Percentiles rank a stretch among this genome's conserved stretches.
phyloP scores from a whole-genome alignment of 2,888 invertebrate genomes.

The Phaedon cochleariae region DNA sequence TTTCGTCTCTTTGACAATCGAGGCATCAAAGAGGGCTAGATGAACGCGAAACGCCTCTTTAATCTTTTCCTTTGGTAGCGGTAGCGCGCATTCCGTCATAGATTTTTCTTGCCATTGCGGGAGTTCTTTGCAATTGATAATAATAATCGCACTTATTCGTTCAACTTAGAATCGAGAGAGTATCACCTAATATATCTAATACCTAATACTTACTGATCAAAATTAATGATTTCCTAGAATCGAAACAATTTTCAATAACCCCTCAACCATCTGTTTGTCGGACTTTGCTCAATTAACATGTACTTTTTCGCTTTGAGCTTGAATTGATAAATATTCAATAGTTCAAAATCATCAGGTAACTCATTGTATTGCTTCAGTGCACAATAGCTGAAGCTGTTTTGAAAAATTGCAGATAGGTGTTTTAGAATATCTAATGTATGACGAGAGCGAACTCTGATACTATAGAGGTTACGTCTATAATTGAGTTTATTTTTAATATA shows the following conservation, averaged over 20 bases:
- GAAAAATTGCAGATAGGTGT: neutral
- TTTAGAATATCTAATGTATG: neutral
- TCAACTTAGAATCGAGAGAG: no score
- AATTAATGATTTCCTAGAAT: no score
- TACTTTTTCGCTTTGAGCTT: no score
- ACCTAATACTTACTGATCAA: no score
- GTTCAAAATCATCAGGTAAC: neutral
- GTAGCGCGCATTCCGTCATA: neutral
- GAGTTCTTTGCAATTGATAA: neutral
- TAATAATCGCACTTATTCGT: no score
- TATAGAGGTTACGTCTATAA: neutral
- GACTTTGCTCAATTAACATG: no score
- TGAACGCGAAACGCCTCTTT: neutral
- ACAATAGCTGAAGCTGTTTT: neutral
- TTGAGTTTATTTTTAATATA: neutral
- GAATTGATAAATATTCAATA: no score
- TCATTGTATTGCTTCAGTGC: neutral
- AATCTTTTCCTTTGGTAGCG: neutral
- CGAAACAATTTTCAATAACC: no score
- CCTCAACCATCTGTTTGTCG: no score
- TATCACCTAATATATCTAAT: no score
- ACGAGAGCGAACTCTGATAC: neutral
- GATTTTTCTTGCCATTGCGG: neutral
- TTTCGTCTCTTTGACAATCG: neutral
- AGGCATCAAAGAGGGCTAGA: neutral